Evolutionary conservation across 2,888 invertebrate species (phyloP).

Genomic region (Blomia tropicalis): DNA sequence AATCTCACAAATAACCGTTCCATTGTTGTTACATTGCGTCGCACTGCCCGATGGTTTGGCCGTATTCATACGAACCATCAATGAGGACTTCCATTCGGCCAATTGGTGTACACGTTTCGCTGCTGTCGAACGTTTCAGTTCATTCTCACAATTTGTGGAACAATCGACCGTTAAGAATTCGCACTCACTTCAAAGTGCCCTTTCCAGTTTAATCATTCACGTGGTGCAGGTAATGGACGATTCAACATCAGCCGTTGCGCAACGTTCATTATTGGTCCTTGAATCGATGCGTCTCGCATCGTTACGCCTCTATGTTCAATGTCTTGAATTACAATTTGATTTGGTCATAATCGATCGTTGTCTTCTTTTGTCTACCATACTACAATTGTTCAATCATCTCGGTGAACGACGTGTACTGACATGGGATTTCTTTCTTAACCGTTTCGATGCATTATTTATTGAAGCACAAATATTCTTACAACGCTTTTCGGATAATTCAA

Average conservation of each 20-base stretch:
- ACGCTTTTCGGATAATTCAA: slow-evolving; percentile 42
- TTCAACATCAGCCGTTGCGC: slow-evolving; percentile 81
- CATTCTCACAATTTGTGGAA: slow-evolving; percentile 82
- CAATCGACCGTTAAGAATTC: slow-evolving; percentile 67
- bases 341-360: slow-evolving; percentile 88
- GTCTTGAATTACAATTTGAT: slow-evolving; percentile 95
- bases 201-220: slow-evolving; percentile 93
- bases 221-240: slow-evolving; percentile 91
- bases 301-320: slow-evolving; percentile 59
- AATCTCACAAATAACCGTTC: slow-evolving; percentile 78
- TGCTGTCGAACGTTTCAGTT: slow-evolving; percentile 84
- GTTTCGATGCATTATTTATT: slow-evolving; percentile 83
- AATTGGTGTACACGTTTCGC: slow-evolving; percentile 80
- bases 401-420: slow-evolving; percentile 57
- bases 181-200: slow-evolving; percentile 60
- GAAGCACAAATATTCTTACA: slow-evolving; percentile 72
- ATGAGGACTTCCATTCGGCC: slow-evolving; percentile 75
- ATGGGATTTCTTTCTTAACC: slow-evolving; percentile 94
- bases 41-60: slow-evolving; percentile 84
- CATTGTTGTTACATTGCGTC: slow-evolving; percentile 81
- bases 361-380: slow-evolving; percentile 83
- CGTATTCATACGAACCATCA: slow-evolving; percentile 85
- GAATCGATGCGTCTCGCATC: slow-evolving; percentile 59
- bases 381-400: slow-evolving; percentile 80
- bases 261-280: slow-evolving; percentile 73